Percentiles rank a stretch among this genome's conserved stretches.
phyloP scores from a whole-genome alignment of 1,140 invertebrate species.

The Lysiphlebus fabarum region DNA sequence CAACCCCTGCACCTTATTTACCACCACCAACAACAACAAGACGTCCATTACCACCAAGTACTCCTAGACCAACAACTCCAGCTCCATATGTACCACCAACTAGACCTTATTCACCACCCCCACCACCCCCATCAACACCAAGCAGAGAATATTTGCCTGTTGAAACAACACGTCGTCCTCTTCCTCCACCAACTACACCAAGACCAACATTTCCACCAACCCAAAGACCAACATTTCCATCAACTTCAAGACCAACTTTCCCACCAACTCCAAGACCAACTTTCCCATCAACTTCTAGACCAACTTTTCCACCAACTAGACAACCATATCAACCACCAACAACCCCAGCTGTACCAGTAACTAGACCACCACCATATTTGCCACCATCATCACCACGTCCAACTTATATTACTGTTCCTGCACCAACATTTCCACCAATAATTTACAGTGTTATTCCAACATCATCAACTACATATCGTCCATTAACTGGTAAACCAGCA shows the following conservation, averaged over 20 bases:
- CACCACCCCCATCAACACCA: slow-evolving; percentile 5
- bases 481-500: slow-evolving; percentile 36
- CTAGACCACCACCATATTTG: slow-evolving; percentile 40
- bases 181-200: background rate
- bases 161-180: too few species aligned
- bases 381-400: slow-evolving; percentile 38
- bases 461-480: slow-evolving; percentile 30
- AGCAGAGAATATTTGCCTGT: too few species aligned
- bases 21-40: slow-evolving; percentile 11
- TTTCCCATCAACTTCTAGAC: background rate
- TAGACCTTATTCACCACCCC: background rate
- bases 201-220: background rate
- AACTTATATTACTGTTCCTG: slow-evolving; percentile 33
- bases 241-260: background rate
- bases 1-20: background rate
- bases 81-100: background rate
- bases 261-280: slow-evolving; percentile 1
- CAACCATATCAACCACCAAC: background rate
- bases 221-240: background rate
- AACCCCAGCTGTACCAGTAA: slow-evolving; percentile 12
- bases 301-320: background rate
- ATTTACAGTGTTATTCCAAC: slow-evolving; percentile 40
- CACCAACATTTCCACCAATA: slow-evolving; percentile 41
- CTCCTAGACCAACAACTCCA: background rate
- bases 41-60: background rate